phyloP scores from a whole-genome alignment of 2,797 vertebrate genomes.

The Carduelis carduelis region DNA sequence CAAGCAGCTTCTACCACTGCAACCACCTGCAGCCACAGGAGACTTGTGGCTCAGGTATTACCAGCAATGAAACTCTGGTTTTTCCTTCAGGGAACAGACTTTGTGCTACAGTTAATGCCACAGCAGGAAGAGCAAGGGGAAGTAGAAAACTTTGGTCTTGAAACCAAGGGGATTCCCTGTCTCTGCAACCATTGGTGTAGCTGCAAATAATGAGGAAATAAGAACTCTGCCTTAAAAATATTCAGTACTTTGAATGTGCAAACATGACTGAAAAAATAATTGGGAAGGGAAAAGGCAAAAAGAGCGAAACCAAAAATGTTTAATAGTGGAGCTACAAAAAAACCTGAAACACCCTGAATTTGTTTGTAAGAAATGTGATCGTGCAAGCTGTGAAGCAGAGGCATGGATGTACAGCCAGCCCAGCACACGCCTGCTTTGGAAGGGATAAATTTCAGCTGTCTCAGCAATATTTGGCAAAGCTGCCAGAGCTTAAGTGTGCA shows the following conservation, averaged over 20 bases:
- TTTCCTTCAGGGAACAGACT: accelerated
- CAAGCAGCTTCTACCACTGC: not conserved
- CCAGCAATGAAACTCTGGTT: not conserved
- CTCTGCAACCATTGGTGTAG: not conserved
- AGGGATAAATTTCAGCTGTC: not conserved
- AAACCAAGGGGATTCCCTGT: not conserved
- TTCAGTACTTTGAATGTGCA: not conserved
- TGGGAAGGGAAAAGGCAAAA: not conserved
- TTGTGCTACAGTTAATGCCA: not conserved
- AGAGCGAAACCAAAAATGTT: not conserved
- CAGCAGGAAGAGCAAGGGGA: not conserved
- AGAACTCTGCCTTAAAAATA: not conserved
- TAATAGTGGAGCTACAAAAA: not conserved
- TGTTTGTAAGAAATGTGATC: not conserved
- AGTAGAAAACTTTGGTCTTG: not conserved
- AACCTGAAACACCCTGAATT: accelerated
- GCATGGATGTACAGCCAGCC: not conserved
- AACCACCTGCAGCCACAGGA: not conserved
- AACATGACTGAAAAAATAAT: not conserved
- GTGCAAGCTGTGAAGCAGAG: not conserved
- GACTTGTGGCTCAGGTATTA: not conserved
- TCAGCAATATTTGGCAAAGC: not conserved
- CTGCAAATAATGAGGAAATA: not conserved
- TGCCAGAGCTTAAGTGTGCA: not conserved
- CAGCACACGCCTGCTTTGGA: not conserved